Base-by-base conservation (phyloP, 1,140 invertebrate genomes). In the Matsumurasca onukii region DNA sequence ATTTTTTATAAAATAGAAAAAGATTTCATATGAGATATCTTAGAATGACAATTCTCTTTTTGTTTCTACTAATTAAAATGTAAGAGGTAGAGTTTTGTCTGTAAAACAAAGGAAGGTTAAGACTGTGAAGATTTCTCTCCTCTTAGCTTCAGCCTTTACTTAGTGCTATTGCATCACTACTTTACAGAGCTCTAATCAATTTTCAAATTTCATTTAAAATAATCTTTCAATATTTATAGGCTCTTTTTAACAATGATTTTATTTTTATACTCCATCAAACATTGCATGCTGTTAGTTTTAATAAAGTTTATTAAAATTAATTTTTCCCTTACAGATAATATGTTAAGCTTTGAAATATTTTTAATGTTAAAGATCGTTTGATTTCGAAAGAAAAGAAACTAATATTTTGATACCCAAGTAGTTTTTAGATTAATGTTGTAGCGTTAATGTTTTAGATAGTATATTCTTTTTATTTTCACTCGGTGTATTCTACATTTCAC, bases 361-460 rank as follows among this genome's bases (percentile, higher is more conserved):
- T 22, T 20, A 52, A 5, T 3, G 13, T n/a, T 27, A n/a, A 22
- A 12, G 25, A 22, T 27, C 3, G 22, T 59, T 59, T 2, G 55
- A 59, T 22, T 59, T 59, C 24, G 25, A 2, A 59, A 29, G 55
- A 29, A 59, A 29, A 24, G 24, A n/a, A n/a, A n/a, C 9, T 22
- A 27, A 27, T 59, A 59, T 59, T 59, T 59, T 59, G 55, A 59
- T 59, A 59, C 12, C 30, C 25, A 29, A 5, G 15, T 22, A 59
- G 30, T 24, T 25, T 39, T 17, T 39, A 17, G 13, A 59, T 13
- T 27, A 29, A 27, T 9, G 3, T 59, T 27, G 55, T 9, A 27
- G 30, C 22, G 24, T 59, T 12, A 59, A 59, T 59, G 55, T 59
- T 13, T 27, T 27, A 59, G 9, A 3, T 9, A 39, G 34, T 39